Conservation (phyloP, 2,797 vertebrate species). For the Lutjanus campechanus region DNA sequence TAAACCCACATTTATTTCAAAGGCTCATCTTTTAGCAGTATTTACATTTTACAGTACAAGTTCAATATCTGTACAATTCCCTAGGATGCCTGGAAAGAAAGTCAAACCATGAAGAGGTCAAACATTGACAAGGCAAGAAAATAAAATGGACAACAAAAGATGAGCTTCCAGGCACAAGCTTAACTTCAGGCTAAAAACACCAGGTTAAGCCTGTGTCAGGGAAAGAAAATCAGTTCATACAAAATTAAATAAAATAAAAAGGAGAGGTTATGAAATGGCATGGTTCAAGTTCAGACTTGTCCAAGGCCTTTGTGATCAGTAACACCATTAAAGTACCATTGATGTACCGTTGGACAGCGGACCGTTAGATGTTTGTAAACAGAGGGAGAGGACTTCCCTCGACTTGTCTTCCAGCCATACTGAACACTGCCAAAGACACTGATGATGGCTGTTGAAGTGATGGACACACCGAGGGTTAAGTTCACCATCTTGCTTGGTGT, state of each 20-base stretch:
- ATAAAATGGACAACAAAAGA: conserved; percentile 62
- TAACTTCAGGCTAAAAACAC: conserved; percentile 27
- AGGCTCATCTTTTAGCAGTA: conserved; percentile 82
- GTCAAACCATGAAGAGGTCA: conserved; percentile 43
- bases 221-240: conserved; percentile 69
- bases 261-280: conserved; percentile 59
- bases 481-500: conserved; percentile 16
- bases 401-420: conserved; percentile 15
- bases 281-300: conserved; percentile 59
- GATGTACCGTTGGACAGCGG: conserved; percentile 57
- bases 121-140: conserved; percentile 15
- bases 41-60: conserved; percentile 87
- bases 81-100: conserved; percentile 46
- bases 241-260: conserved; percentile 76
- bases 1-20: conserved; percentile 79
- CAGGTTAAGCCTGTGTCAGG: conserved; percentile 11
- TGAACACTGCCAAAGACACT: conserved; percentile 3
- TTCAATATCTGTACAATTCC: conserved; percentile 72
- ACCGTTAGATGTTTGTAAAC: conserved; percentile 62
- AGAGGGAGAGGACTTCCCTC: conserved; percentile 35
- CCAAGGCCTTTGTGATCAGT: conserved; percentile 36
- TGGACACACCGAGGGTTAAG: neutral
- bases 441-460: conserved; percentile 15
- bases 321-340: conserved; percentile 48
- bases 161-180: conserved; percentile 52